Base-by-base conservation (phyloP, 2,888 invertebrate species). In the Trissolcus japonicus region DNA sequence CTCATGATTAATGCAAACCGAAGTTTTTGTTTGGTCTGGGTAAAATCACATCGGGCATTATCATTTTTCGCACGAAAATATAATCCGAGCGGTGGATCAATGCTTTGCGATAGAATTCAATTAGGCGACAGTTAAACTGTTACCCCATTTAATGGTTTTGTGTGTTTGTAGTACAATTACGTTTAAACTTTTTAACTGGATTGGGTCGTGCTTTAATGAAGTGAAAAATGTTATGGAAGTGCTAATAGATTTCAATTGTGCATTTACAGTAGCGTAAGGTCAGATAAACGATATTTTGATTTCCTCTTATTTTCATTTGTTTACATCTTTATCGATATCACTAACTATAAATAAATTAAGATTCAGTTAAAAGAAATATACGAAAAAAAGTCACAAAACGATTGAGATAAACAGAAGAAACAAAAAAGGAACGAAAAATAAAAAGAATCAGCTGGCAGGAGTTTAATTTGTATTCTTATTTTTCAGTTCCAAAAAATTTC, bases 91-190 rank as follows among this genome's bases (percentile, higher is more conserved):
- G 29, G 6, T 11, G 41, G 41, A 29, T n/a, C 21, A 59, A 46
- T 19, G 13, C 11, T 9, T 48, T 29, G 21, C 29, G 19, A 59
- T 59, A 29, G 14, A 48, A 59, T 48, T 16, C 25, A 59, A 59
- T 59, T 59, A 48, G 41, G 29, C 17, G 48, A 48, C 59, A 59
- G 46, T 59, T 59, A 48, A 59, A 59, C 59, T 59, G 46, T 29
- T 59, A 16, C 16, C 48, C 29, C 17, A 59, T 59, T 48, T 48
- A 59, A 59, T 59, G 29, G 48, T 46, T 59, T 59, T 59, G 46
- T 48, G 57, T 46, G 57, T 59, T 59, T 29, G 59, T 48, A 59
- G 21, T 59, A 48, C 48, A 29, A 59, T 59, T 59, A 29, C 29
- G 14, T 25, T 48, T 13, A 16, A 59, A 59, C 59, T 48, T 59